Conservation (phyloP, 1,140 invertebrate species). For the Drosophila azteca region DNA sequence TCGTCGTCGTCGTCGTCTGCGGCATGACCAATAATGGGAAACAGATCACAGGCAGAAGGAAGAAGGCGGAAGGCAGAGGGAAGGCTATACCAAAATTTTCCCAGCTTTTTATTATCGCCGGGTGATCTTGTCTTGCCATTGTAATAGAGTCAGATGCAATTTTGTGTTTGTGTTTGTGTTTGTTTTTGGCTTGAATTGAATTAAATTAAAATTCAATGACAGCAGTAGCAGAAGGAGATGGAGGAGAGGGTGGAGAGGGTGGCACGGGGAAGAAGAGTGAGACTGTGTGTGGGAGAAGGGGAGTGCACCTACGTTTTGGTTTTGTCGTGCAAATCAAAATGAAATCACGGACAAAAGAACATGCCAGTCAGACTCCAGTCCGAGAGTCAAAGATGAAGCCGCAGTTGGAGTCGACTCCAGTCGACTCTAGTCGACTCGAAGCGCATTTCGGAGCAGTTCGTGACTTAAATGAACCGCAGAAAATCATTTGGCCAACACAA, state of each 20-base stretch:
- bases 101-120: conserved; percentile 78
- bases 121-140: conserved; percentile 66
- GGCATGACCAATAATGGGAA: conserved; percentile 79
- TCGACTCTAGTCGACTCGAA: conserved; percentile 35
- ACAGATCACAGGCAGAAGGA: conserved; percentile 67
- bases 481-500: conserved; percentile 67
- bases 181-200: conserved; percentile 67
- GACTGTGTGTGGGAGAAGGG: conserved; percentile 1
- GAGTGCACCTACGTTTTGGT: conserved; percentile 66
- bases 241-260: conserved; percentile 1
- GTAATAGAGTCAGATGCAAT: conserved; percentile 68
- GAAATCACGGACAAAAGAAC: conserved; percentile 80
- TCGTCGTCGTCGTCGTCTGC: conserved; percentile 50
- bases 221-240: conserved; percentile 29
- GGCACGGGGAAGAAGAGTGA: background rate
- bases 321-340: conserved; percentile 80
- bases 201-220: conserved; percentile 82
- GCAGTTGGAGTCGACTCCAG: conserved; percentile 45
- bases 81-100: conserved; percentile 60
- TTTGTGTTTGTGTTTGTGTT: conserved; percentile 38
- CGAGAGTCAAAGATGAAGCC: conserved; percentile 54
- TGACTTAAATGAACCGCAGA: conserved; percentile 81
- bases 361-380: conserved; percentile 56
- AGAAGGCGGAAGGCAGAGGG: conserved; percentile 9
- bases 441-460: conserved; percentile 74